A percentile compares a stretch with the other conserved stretches of the same genome.
phyloP scores from a whole-genome alignment of 2,113 vertebrate genomes.

The Arothron firmamentum region DNA sequence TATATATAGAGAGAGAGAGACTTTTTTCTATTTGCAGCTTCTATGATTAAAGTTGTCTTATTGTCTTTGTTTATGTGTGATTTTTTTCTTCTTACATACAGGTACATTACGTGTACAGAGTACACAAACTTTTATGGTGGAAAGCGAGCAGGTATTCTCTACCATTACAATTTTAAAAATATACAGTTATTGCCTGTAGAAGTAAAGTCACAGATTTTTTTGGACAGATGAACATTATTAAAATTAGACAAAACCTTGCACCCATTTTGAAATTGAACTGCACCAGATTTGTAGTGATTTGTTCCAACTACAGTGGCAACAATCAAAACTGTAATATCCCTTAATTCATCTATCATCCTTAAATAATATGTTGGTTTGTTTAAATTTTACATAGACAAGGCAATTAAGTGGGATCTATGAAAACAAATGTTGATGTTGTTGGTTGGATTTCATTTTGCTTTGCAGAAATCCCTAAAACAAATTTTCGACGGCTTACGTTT shows the following conservation, averaged over 20 bases:
- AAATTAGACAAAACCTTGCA: too few species aligned
- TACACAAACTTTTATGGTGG: conserved; percentile 95
- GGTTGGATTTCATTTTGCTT: not conserved
- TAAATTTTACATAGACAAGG: not conserved
- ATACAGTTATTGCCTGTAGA: too few species aligned
- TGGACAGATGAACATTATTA: too few species aligned
- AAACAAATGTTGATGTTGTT: not conserved
- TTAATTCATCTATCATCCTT: too few species aligned
- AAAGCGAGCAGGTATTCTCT: conserved; percentile 78
- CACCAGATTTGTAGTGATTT: too few species aligned
- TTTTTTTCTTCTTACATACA: conserved; percentile 41
- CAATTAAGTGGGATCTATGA: not conserved
- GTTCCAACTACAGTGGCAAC: too few species aligned
- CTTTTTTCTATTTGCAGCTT: not conserved
- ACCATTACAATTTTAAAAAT: not conserved
- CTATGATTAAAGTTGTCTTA: not conserved
- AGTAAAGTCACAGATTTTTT: too few species aligned
- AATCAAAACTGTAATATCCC: too few species aligned
- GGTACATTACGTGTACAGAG: conserved; percentile 96
- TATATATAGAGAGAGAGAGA: too few species aligned
- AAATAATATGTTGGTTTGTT: too few species aligned
- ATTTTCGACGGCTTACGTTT: conserved; percentile 91
- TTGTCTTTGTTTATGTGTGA: not conserved
- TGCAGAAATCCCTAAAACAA: conserved; percentile 84
- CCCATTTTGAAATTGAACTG: too few species aligned